Evolutionary conservation across 2,113 vertebrate species (phyloP).

Genomic region (Ornithorhynchus anatinus): DNA sequence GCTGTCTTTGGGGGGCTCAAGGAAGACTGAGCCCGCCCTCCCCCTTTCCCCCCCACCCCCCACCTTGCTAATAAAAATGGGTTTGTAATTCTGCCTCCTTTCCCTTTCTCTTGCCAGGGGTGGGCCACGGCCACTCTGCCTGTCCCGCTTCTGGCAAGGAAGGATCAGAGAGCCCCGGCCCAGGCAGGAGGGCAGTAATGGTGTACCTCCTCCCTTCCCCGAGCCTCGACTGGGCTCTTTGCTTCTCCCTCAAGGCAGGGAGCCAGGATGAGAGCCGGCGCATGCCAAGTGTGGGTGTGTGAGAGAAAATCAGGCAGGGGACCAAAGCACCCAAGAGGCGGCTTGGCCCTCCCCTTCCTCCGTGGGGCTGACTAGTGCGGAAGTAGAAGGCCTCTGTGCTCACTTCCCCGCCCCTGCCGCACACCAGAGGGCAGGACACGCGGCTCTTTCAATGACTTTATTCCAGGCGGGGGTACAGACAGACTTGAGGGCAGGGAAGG

Average conservation of each 20-base stretch:
- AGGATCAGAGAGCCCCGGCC: background rate
- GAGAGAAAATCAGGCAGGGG: background rate
- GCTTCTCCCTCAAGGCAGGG: too few relatives aligned
- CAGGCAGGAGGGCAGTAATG: background rate
- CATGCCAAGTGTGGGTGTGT: rapidly evolving
- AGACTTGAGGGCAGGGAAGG: slow-evolving; percentile 7
- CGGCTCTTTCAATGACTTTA: slow-evolving; percentile 49
- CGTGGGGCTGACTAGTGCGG: rapidly evolving
- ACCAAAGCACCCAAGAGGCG: background rate
- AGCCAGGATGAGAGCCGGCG: background rate
- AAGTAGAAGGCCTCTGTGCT: background rate
- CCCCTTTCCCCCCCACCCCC: rapidly evolving
- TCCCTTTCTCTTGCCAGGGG: background rate
- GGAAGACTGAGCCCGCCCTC: slow-evolving; percentile 72
- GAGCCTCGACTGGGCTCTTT: too few relatives aligned
- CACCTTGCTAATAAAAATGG: background rate
- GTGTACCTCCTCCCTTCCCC: too few relatives aligned
- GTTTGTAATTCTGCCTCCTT: background rate
- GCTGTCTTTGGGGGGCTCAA: slow-evolving; percentile 90
- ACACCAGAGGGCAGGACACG: background rate
- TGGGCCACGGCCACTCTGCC: background rate
- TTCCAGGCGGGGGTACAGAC: slow-evolving; percentile 44
- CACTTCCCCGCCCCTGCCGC: background rate
- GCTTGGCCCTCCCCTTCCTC: too few relatives aligned
- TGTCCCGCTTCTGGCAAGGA: background rate